Conservation (phyloP, 2,113 vertebrate species). For the Thryonomys swinderianus region DNA sequence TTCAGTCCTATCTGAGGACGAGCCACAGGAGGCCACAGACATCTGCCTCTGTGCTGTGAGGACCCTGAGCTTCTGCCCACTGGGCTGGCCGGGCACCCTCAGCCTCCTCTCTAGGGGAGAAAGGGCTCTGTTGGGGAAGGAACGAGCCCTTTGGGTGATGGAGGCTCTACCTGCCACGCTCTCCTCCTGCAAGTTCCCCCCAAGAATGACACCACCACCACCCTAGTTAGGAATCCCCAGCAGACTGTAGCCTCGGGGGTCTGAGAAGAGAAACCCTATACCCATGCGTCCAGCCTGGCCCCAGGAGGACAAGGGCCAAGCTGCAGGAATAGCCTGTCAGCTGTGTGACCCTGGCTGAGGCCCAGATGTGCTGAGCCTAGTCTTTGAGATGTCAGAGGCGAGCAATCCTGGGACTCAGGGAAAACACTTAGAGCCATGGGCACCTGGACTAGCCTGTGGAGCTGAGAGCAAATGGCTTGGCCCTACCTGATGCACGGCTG, state of each 20-base stretch:
- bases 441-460: not conserved
- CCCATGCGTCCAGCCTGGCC: not conserved
- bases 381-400: too few relatives aligned
- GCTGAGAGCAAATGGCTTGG: not conserved
- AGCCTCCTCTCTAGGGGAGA: not conserved
- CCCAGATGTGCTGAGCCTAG: not conserved
- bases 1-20: not conserved
- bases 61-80: not conserved
- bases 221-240: not conserved
- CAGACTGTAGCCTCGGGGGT: fast-evolving
- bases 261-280: fast-evolving
- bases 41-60: not conserved
- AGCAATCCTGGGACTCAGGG: not conserved
- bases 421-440: not conserved
- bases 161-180: not conserved
- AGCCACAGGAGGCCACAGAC: not conserved
- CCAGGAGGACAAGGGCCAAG: not conserved
- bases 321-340: too few relatives aligned
- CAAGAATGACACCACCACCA: not conserved
- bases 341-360: not conserved
- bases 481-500: not conserved
- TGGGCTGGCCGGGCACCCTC: too few relatives aligned
- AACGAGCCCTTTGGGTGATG: not conserved
- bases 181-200: not conserved
- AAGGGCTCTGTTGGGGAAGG: not conserved